Base-by-base conservation (phyloP, 2,888 invertebrate species). In the Strigamia transsilvanica region DNA sequence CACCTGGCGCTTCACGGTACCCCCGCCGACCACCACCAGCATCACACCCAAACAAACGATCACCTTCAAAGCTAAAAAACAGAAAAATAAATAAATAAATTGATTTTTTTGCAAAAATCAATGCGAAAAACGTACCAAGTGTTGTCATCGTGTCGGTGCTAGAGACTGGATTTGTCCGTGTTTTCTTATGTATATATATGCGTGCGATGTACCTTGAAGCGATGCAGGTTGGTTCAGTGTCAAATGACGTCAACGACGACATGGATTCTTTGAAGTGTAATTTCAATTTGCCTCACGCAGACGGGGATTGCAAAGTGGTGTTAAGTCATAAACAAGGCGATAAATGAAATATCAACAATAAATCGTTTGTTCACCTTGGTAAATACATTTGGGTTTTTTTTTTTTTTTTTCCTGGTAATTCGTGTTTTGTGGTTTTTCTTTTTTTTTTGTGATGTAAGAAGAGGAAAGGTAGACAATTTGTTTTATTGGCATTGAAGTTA, bases 101-200 rank as follows among this genome's bases (percentile, higher is more conserved):
- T 18, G 18, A 3, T 15, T 23, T 61, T 12, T 10, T 10, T 18
- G 13, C 56, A 18, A 56, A 10, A 21, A 61, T 18, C 2, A 61
- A 21, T 15, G 3, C n/a, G 10, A 5, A 61, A 61, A 18, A 9
- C 9, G 6, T 61, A 61, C 61, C 61, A 10, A 23, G 18, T 15
- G 61, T 61, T 61, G 61, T 23, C 61, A 61, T 61, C 10, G n/a
- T 61, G 61, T 13, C 5, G 10, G 2, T n/a, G n/a, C n/a, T n/a
- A n/a, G n/a, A n/a, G n/a, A n/a, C n/a, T 61, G 61, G 18, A 18
- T 61, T 61, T 61, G 3, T 21, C 21, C 2, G 3, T 9, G 2
- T 9, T 61, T 61, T 61, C 21, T 18, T 18, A 18, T 61, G 61
- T 61, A 61, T 61, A 61, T 61, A 61, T n/a, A n/a, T 61, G 61